phyloP scores from a whole-genome alignment of 1,140 invertebrate genomes.

The Fopius arisanus region DNA sequence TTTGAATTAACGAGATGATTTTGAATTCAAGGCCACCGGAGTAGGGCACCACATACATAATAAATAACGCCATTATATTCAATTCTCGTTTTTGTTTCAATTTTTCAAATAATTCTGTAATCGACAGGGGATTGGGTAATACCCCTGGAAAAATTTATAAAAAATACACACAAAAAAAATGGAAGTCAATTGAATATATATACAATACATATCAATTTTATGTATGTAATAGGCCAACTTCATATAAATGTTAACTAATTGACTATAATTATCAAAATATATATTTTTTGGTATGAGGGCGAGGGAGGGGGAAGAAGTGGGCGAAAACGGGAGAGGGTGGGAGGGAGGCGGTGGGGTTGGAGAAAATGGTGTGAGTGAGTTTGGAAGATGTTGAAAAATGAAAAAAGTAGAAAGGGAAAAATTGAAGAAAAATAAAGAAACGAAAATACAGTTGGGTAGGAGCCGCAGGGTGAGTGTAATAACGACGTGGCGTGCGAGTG shows the following conservation, averaged over 20 bases:
- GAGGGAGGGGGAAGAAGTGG: background rate
- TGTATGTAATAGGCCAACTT: too few relatives aligned
- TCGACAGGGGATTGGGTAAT: background rate
- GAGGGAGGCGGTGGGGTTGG: too few relatives aligned
- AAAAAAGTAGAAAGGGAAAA: slow-evolving; percentile 23
- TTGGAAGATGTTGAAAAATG: background rate
- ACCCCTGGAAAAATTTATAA: too few relatives aligned
- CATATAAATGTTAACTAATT: too few relatives aligned
- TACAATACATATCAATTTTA: too few relatives aligned
- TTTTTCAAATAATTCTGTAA: too few relatives aligned
- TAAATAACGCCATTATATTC: background rate
- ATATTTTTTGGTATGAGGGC: background rate
- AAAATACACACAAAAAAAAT: too few relatives aligned
- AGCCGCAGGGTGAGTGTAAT: slow-evolving; percentile 41
- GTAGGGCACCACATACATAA: background rate
- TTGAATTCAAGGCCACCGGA: slow-evolving; percentile 23
- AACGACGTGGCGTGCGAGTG: slow-evolving; percentile 52
- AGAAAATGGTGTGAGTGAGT: too few relatives aligned
- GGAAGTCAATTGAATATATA: too few relatives aligned
- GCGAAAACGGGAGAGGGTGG: background rate
- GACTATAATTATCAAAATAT: too few relatives aligned
- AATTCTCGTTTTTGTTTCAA: background rate
- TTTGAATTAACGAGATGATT: background rate
- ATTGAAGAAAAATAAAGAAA: slow-evolving; percentile 24
- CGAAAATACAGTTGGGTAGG: slow-evolving; percentile 24